phyloP scores from a whole-genome alignment of 2,888 invertebrate genomes.

The Apeira syringaria region DNA sequence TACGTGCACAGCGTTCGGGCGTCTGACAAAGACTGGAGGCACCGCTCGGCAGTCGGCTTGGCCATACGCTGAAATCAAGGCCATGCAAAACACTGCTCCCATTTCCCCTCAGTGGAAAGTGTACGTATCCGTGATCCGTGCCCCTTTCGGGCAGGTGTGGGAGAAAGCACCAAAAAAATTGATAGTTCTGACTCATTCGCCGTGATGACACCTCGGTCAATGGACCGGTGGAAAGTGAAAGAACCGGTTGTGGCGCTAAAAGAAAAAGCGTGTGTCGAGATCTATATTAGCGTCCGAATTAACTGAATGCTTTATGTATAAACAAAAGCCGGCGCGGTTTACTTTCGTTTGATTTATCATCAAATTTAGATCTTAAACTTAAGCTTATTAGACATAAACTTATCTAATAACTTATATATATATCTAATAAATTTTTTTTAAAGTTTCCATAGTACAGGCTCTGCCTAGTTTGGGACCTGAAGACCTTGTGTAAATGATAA shows the following conservation, averaged over 20 bases:
- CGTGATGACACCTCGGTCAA: slow-evolving; percentile 55
- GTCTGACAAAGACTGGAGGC: slow-evolving; percentile 52
- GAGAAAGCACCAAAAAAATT: slow-evolving; percentile 79
- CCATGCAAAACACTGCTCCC: slow-evolving; percentile 77
- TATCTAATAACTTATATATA: too few species aligned
- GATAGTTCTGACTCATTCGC: slow-evolving; percentile 70
- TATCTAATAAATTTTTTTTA: too few species aligned
- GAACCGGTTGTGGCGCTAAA: slow-evolving; percentile 58
- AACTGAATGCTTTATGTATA: slow-evolving; percentile 21
- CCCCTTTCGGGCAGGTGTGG: slow-evolving; percentile 77
- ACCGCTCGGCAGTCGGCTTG: slow-evolving; percentile 33
- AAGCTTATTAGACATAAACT: too few species aligned
- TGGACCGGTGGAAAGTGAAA: slow-evolving; percentile 68
- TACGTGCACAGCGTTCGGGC: slow-evolving; percentile 29
- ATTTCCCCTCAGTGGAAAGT: slow-evolving; percentile 78
- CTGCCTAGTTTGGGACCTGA: too few species aligned
- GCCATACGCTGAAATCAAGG: slow-evolving; percentile 63
- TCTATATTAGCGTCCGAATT: slow-evolving; percentile 9
- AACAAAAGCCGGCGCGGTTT: slow-evolving; percentile 23
- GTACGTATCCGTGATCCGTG: slow-evolving; percentile 77
- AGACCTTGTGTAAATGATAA: too few species aligned
- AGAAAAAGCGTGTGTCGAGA: slow-evolving; percentile 34
- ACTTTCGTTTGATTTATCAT: slow-evolving; percentile 26
- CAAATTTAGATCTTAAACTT: too few species aligned
- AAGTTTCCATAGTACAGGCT: too few species aligned